Conservation (phyloP, 1,140 invertebrate genomes). For the Neodiprion fabricii region DNA sequence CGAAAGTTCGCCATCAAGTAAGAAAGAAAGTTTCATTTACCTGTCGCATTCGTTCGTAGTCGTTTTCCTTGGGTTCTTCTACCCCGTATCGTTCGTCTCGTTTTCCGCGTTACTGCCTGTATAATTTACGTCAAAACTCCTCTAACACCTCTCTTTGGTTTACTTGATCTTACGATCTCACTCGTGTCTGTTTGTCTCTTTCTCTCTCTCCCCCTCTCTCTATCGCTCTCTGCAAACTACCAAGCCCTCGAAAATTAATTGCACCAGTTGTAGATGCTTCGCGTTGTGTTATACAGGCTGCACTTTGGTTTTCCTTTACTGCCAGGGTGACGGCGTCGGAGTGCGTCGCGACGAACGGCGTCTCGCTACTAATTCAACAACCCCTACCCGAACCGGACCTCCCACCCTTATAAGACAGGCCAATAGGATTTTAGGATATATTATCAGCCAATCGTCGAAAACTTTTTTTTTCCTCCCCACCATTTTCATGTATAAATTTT, state of each 20-base stretch:
- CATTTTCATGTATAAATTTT: too few relatives aligned
- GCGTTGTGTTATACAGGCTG: background rate
- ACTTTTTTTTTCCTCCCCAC: constrained; percentile 4
- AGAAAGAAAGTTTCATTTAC: background rate
- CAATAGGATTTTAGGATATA: constrained; percentile 30
- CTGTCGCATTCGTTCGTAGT: constrained; percentile 3
- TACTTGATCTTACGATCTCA: too few relatives aligned
- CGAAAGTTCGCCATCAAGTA: too few relatives aligned
- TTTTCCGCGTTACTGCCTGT: too few relatives aligned
- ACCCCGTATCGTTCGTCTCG: too few relatives aligned
- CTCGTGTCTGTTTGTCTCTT: too few relatives aligned
- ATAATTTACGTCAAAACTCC: too few relatives aligned
- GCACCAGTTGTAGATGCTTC: too few relatives aligned
- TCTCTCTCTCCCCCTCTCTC: too few relatives aligned
- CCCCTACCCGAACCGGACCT: constrained; percentile 40
- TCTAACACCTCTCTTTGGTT: too few relatives aligned
- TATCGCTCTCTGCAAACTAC: too few relatives aligned
- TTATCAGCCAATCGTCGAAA: background rate
- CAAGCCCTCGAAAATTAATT: too few relatives aligned
- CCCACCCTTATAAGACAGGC: constrained; percentile 23
- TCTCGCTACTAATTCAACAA: constrained; percentile 49
- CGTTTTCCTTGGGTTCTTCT: background rate
- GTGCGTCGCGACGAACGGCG: constrained; percentile 38
- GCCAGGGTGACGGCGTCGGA: constrained; percentile 40
- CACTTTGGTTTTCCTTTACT: constrained; percentile 24